Evolutionary conservation across 1,140 invertebrate genomes (phyloP), one percentile per base, ranked within the genome.

Genomic region (Drosophila guanche): DNA sequence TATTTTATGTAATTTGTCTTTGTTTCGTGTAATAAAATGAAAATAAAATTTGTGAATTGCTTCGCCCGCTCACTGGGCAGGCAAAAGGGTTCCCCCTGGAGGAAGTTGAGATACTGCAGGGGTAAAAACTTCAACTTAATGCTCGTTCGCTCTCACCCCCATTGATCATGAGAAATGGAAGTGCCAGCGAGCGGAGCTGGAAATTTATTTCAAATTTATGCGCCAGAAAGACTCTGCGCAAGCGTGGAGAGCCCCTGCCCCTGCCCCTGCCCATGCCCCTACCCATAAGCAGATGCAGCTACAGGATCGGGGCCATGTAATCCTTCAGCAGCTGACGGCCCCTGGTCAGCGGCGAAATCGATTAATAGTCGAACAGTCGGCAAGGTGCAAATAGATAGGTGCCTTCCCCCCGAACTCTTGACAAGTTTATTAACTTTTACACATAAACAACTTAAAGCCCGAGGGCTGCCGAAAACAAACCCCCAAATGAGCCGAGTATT

Each of bases 1-100:
- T 89, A 89, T 89, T 89, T 89, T 79, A 89, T 86, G 85, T 89
- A 89, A 89, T 89, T 89, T 89, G 85, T 89, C 85, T 89, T 89
- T 86, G 83, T 89, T 80, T 80, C 86, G 63, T 89, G 86, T 90
- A 89, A 89, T 89, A 86, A 89, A 89, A 89, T 69, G 77, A 79
- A 89, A 84, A 79, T 89, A 76, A 89, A 90, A 88, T 79, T 76
- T 76, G 75, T 83, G 78, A 81, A 88, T 78, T 62, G 70, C 68
- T 68, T 68, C 27, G 27, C 48, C 48, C 63, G 50, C 65, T 33
- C 62, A 22, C 59, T 72, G 45, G 58, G 27, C 54, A 16, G 37
- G 50, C 25, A 45, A 65, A 58, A 52, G 51, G 58, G 53, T 61
- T 50, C 33, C 46, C 46, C 60, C 61, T 59, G 63, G 65, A 73